A percentile compares a stretch with the other conserved stretches of the same genome.
Evolutionary conservation across 2,888 invertebrate genomes (phyloP).

Genomic region (Perizoma flavofasciatum): DNA sequence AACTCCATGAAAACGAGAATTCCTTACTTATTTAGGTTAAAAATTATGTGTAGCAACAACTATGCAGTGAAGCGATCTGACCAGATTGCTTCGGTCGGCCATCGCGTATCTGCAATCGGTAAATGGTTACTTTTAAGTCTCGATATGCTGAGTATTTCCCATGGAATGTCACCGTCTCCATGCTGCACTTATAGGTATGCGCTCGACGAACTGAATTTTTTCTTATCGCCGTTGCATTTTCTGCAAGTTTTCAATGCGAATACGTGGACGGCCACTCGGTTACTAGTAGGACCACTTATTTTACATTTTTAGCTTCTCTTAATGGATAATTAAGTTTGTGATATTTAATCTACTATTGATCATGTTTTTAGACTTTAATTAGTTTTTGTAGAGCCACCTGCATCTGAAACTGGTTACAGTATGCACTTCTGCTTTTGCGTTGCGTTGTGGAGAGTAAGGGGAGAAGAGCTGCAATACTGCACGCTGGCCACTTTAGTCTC

Average conservation of each 20-base stretch:
- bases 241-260: conserved; percentile 78
- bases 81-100: conserved; percentile 78
- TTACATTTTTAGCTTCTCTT: conserved; percentile 40
- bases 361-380: conserved; percentile 36
- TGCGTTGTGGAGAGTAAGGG: no score
- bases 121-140: conserved; percentile 81
- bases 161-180: conserved; percentile 79
- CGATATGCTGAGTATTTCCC: conserved; percentile 78
- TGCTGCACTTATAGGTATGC: conserved; percentile 73
- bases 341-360: conserved; percentile 44
- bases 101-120: conserved; percentile 83
- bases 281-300: conserved; percentile 42
- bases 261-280: conserved; percentile 47
- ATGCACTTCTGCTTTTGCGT: no score
- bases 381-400: conserved; percentile 17
- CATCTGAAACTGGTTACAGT: conserved; percentile 17
- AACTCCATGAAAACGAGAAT: conserved; percentile 68
- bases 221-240: conserved; percentile 82
- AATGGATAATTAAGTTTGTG: conserved; percentile 50
- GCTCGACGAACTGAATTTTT: conserved; percentile 79
- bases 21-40: conserved; percentile 80
- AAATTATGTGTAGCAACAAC: conserved; percentile 73
- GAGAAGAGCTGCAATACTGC: no score
- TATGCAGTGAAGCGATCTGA: conserved; percentile 77
- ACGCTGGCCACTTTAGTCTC: conserved; percentile 8